These are phyloP conservation scores for Mastigias papua DNA, from an alignment of 30 jellyfish, hydroid and myxozoan genomes.

Conservation along the genomic window DNA sequence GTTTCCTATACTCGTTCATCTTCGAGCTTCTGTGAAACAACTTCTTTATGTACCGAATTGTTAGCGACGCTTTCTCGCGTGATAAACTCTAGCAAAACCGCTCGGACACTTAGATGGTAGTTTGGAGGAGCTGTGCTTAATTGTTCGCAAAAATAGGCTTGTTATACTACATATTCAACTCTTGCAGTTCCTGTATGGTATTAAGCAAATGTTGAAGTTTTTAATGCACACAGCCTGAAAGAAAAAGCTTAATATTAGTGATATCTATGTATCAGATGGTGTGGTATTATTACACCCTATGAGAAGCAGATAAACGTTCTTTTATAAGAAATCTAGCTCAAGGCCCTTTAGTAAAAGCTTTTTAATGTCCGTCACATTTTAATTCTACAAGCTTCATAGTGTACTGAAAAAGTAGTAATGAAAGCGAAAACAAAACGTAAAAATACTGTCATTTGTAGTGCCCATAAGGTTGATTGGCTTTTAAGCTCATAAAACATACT, in stretches of 20 bases:
- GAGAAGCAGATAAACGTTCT: too few species aligned
- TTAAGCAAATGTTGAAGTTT: too few species aligned
- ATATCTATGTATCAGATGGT: too few species aligned
- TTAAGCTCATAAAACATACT: too few species aligned
- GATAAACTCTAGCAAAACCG: neutral
- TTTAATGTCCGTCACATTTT: neutral
- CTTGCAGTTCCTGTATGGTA: too few species aligned
- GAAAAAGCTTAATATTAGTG: too few species aligned
- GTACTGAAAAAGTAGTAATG: neutral
- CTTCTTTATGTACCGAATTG: constrained; percentile 3
- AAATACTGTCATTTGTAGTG: neutral
- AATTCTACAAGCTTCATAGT: neutral
- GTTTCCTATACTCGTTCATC: constrained; percentile 56
- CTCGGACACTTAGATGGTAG: neutral
- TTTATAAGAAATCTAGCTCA: neutral
- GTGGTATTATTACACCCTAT: too few species aligned
- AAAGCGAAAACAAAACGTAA: neutral
- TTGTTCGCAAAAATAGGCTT: too few species aligned
- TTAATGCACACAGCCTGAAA: too few species aligned
- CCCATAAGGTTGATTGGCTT: too few species aligned
- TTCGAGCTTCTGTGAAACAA: constrained; percentile 21
- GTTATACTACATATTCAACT: too few species aligned
- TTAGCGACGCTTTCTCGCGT: constrained; percentile 3
- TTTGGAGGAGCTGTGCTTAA: too few species aligned
- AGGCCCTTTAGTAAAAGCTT: neutral